Conservation (phyloP, 2,113 vertebrate genomes). For the Panthera uncia region DNA sequence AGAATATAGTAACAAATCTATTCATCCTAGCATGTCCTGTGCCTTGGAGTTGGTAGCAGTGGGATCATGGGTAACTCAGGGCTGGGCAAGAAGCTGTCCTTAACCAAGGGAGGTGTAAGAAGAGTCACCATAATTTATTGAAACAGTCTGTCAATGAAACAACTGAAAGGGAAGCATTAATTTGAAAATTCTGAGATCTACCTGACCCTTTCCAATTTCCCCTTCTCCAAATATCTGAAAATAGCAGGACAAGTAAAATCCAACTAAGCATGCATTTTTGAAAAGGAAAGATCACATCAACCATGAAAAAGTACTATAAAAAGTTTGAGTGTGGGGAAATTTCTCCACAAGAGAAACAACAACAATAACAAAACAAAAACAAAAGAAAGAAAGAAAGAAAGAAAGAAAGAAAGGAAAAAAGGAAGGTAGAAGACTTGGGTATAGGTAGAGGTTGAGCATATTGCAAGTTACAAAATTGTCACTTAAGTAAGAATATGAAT, state of each 20-base stretch:
- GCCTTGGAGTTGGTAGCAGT: neutral
- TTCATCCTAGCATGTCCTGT: neutral
- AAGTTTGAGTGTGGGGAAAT: neutral
- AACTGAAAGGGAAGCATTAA: neutral
- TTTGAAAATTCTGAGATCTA: neutral
- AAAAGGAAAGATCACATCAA: neutral
- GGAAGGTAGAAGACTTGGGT: neutral
- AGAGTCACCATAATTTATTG: fast-evolving
- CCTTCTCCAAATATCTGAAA: neutral
- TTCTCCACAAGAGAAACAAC: neutral
- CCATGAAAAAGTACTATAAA: neutral
- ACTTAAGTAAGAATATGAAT: neutral
- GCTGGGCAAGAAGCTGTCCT: neutral
- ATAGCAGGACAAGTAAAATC: neutral
- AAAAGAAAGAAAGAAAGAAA: neutral
- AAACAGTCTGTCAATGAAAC: neutral
- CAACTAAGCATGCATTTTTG: neutral
- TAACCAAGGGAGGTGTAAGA: neutral
- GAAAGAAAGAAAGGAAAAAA: neutral
- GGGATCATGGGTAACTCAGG: neutral
- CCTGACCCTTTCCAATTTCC: neutral
- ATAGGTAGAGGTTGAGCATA: neutral
- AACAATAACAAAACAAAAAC: neutral
- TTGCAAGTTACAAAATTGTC: neutral
- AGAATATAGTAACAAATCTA: neutral